Evolutionary conservation across 2,888 invertebrate genomes (phyloP), one percentile per base, ranked within the genome.

Genomic region (Rhingia campestris): DNA sequence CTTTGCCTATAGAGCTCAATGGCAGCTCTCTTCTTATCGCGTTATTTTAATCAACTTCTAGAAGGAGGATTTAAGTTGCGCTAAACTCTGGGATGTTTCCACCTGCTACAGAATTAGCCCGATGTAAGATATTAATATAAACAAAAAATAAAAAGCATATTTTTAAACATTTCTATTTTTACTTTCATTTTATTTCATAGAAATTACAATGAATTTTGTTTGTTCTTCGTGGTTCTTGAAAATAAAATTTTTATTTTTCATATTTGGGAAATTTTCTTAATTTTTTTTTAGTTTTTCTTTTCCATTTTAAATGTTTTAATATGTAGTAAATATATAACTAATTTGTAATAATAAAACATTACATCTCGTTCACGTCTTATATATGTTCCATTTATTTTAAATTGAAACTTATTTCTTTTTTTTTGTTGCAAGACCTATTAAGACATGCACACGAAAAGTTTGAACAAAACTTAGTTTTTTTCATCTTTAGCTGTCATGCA

Each of bases 171-270:
- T 58, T 70, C 84, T 77, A 77, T 77, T 77, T 81, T 70, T 70
- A 70, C 74, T 82, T 82, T 79, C 85, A 86, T 74, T 87, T 89
- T 88, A 89, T 88, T 88, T 88, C 89, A 88, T 88, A 89, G 88
- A 88, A 89, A 88, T 88, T 88, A 88, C 88, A 88, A 87, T 87
- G 87, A 86, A 76, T 86, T 81, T 87, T 64, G 45, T 45, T 58
- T 77, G 53, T 70, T 61, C 54, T 76, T 81, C 67, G 72, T 81
- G 87, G 81, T 81, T 81, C 69, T 81, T 66, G 76, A 72, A 84
- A 84, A 84, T 84, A 84, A 69, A 79, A 79, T 80, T 86, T 87
- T 85, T 81, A 74, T 85, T 75, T 80, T 53, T 74, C 51, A 70
- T 72, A 22, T 75, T 80, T 53, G 73, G 76, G 73, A 79, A 63